Conservation (phyloP, 2,888 invertebrate species). For the Hydrotaea diabolus region DNA sequence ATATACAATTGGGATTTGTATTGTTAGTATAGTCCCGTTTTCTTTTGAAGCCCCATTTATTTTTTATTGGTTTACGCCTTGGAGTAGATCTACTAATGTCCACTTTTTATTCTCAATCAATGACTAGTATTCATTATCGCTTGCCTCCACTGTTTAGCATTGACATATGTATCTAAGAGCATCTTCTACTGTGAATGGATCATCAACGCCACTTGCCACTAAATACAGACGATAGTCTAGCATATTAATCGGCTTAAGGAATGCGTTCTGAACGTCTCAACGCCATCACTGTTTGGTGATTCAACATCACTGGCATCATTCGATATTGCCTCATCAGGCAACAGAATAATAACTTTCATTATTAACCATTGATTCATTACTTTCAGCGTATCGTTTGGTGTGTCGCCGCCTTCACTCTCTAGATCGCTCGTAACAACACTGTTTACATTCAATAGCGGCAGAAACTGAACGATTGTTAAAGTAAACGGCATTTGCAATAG, state of each 20-base stretch:
- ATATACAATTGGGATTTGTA: neutral
- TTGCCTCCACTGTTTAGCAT: neutral
- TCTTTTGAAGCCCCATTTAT: slow-evolving; percentile 32
- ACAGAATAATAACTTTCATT: too few relatives aligned
- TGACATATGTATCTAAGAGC: neutral
- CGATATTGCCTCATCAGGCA: neutral
- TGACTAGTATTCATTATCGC: neutral
- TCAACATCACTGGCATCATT: neutral
- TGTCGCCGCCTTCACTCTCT: neutral
- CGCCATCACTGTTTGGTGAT: too few relatives aligned
- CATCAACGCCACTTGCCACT: too few relatives aligned
- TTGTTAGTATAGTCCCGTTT: slow-evolving; percentile 11
- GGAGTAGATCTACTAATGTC: slow-evolving; percentile 7
- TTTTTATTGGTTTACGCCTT: slow-evolving; percentile 15
- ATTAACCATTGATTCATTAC: neutral
- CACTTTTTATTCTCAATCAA: neutral
- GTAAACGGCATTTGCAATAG: slow-evolving; percentile 44
- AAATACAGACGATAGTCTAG: slow-evolving; percentile 24
- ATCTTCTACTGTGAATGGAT: slow-evolving; percentile 12
- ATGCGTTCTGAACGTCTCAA: neutral
- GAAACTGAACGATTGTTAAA: slow-evolving; percentile 40
- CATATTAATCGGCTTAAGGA: neutral
- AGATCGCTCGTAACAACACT: neutral
- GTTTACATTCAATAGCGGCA: slow-evolving; percentile 22
- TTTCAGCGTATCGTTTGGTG: neutral